These are phyloP conservation scores for Bos indicus DNA, from an alignment of 2,113 vertebrate species.

Conservation along the genomic window DNA sequence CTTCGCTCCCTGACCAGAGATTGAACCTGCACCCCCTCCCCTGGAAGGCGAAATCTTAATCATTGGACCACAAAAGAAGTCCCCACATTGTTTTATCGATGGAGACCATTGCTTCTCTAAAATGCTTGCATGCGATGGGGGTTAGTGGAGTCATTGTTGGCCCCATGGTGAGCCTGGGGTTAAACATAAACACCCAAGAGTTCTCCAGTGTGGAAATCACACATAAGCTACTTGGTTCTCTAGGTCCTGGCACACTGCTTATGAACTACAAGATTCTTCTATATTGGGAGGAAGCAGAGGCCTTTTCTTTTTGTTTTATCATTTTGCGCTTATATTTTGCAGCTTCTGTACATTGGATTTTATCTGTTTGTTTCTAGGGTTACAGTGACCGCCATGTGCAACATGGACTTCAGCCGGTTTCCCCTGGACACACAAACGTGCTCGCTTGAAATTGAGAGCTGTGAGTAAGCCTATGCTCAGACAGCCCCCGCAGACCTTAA, in stretches of 20 bases:
- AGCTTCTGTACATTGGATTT: background rate
- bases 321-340: background rate
- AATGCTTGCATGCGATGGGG: background rate
- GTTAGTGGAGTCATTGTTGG: background rate
- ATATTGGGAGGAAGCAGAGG: background rate
- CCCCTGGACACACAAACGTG: slow-evolving; percentile 98
- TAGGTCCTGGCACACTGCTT: background rate
- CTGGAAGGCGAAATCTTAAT: background rate
- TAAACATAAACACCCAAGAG: background rate
- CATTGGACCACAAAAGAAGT: background rate
- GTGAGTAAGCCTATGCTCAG: slow-evolving; percentile 83
- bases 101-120: background rate
- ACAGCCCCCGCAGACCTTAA: rapidly evolving
- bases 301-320: background rate
- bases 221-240: background rate
- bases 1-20: background rate
- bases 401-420: slow-evolving; percentile 98
- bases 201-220: background rate
- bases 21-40: background rate
- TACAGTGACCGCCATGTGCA: slow-evolving; percentile 98
- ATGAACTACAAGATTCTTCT: background rate
- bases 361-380: slow-evolving; percentile 83
- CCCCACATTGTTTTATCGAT: background rate
- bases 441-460: slow-evolving; percentile 98
- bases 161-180: background rate